phyloP scores from a whole-genome alignment of 2,797 vertebrate genomes.

The Microchirus variegatus region DNA sequence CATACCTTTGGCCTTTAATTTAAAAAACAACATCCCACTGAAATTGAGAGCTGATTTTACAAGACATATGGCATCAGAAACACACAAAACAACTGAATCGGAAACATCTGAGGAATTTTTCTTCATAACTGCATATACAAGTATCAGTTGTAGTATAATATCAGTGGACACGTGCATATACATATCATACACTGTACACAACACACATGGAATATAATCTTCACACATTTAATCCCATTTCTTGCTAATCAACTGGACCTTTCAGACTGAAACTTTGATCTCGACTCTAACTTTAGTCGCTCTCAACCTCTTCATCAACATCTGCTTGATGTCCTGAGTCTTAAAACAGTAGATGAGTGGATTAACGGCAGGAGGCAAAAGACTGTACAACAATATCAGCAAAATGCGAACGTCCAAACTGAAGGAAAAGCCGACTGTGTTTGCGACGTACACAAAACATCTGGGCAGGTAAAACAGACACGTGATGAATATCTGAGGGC shows the following conservation, averaged over 20 bases:
- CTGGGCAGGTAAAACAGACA: conserved; percentile 76
- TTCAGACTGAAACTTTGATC: conserved; percentile 20
- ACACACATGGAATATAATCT: too few relatives aligned
- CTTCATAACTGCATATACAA: too few relatives aligned
- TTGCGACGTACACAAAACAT: conserved; percentile 68
- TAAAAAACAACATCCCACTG: too few relatives aligned
- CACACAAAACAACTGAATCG: too few relatives aligned
- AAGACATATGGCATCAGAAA: too few relatives aligned
- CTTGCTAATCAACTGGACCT: background rate
- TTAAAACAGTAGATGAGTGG: conserved; percentile 82
- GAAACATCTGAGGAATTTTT: too few relatives aligned
- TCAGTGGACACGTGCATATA: too few relatives aligned
- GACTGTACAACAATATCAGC: conserved; percentile 65
- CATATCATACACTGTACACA: too few relatives aligned
- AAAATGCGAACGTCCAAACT: conserved; percentile 56
- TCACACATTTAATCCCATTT: background rate
- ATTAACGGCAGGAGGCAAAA: conserved; percentile 78
- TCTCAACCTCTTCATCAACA: conserved; percentile 48
- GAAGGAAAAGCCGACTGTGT: conserved; percentile 51
- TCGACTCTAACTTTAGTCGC: conserved; percentile 32
- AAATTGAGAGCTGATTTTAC: too few relatives aligned
- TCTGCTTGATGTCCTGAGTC: conserved; percentile 66
- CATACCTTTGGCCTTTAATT: too few relatives aligned
- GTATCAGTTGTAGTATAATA: too few relatives aligned
- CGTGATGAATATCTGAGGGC: conserved; percentile 77